Percentiles rank a stretch among this genome's conserved stretches.
These are phyloP conservation scores for Oedothorax gibbosus DNA, from an alignment of 1,140 invertebrate species.

Conservation along the genomic window DNA sequence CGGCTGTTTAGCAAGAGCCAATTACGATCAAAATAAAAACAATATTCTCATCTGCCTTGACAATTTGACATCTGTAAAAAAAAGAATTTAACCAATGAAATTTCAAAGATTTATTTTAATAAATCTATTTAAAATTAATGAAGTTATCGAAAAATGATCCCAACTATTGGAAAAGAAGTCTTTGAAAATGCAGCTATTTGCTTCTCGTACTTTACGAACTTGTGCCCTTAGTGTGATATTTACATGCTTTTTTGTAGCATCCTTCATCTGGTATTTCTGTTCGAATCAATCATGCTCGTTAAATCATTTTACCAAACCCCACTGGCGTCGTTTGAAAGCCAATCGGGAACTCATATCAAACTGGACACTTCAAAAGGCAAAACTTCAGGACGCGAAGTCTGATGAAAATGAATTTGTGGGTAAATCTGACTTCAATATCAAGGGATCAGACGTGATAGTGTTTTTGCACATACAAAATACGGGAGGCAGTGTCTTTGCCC, in stretches of 20 bases:
- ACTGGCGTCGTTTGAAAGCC: conserved; percentile 41
- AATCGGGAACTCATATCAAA: conserved; percentile 43
- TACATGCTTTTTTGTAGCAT: conserved; percentile 8
- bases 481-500: conserved; percentile 69
- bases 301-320: conserved; percentile 7
- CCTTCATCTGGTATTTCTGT: conserved; percentile 38
- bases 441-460: conserved; percentile 68
- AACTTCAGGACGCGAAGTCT: neutral
- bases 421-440: conserved; percentile 59
- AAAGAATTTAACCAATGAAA: too few species aligned
- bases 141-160: too few species aligned
- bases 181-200: conserved; percentile 32
- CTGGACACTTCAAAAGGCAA: neutral
- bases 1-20: too few species aligned
- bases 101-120: too few species aligned
- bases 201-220: conserved; percentile 20
- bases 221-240: conserved; percentile 21
- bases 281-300: conserved; percentile 21
- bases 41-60: too few species aligned
- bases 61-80: too few species aligned
- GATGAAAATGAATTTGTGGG: neutral
- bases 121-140: too few species aligned
- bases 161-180: neutral
- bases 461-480: conserved; percentile 72
- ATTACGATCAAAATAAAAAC: too few species aligned